These are phyloP conservation scores for Plebejus melissa DNA, from an alignment of 2,888 invertebrate genomes.

Conservation along the genomic window DNA sequence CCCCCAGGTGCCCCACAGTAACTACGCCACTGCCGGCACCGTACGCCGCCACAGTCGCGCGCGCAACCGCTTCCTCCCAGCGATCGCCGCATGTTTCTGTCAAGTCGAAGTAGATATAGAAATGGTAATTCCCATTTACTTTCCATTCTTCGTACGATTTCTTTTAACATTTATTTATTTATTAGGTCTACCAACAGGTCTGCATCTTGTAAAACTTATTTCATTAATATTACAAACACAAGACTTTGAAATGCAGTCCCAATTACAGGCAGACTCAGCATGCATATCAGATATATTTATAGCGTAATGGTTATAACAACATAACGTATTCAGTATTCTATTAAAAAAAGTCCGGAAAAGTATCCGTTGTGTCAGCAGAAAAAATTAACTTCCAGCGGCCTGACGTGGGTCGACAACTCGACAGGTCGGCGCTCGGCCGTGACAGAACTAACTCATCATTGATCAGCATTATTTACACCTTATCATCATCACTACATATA, in stretches of 20 bases:
- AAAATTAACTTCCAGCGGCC: not conserved
- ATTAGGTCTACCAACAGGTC: no score
- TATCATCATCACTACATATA: no score
- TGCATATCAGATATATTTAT: no score
- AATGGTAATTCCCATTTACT: not conserved
- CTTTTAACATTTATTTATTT: not conserved
- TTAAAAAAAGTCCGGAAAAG: not conserved
- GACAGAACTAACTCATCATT: not conserved
- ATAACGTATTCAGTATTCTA: not conserved
- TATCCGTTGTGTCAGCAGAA: not conserved
- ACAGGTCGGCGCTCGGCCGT: not conserved
- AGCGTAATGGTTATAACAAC: no score
- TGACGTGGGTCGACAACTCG: not conserved
- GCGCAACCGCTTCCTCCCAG: slow-evolving; percentile 46
- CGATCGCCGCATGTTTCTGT: slow-evolving; percentile 58
- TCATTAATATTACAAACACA: no score
- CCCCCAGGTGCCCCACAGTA: slow-evolving; percentile 42
- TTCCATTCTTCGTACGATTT: not conserved
- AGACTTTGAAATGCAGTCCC: no score
- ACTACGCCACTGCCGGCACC: slow-evolving; percentile 44
- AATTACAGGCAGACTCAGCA: no score
- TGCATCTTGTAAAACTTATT: no score
- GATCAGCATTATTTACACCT: no score
- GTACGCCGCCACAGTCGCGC: slow-evolving; percentile 45
- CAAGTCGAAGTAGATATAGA: not conserved